Conservation (phyloP, 2,113 vertebrate genomes). For the Harpagus bidentatus region DNA sequence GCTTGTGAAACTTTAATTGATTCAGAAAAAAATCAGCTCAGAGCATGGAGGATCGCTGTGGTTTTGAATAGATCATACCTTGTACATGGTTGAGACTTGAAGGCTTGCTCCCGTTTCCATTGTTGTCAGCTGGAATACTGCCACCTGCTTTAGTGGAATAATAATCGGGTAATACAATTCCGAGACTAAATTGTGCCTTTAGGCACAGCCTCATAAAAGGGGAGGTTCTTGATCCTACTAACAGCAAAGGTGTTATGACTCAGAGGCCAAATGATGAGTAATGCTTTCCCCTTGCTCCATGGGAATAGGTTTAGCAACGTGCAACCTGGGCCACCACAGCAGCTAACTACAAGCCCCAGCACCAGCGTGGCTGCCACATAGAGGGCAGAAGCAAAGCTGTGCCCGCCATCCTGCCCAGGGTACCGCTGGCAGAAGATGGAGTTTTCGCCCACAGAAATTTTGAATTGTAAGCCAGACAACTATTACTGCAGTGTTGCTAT, state of each 20-base stretch:
- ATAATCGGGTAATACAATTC: neutral
- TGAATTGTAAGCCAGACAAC: neutral
- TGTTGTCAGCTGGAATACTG: constrained; percentile 12
- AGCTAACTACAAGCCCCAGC: neutral
- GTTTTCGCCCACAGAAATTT: neutral
- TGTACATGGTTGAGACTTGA: neutral
- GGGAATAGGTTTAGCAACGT: neutral
- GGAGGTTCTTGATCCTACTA: neutral
- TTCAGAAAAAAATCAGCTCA: neutral
- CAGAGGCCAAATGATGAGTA: constrained; percentile 4
- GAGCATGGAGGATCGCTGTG: neutral
- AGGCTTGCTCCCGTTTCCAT: neutral
- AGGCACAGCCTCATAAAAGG: constrained; percentile 21
- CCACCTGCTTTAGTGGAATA: neutral
- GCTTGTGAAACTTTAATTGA: constrained; percentile 28
- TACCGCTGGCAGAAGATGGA: neutral
- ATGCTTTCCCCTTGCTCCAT: neutral
- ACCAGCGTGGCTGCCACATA: neutral
- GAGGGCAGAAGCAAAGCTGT: neutral
- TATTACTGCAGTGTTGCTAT: neutral
- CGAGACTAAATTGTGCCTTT: constrained; percentile 5
- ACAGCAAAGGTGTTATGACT: constrained; percentile 15
- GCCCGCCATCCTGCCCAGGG: neutral
- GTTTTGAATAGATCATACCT: neutral
- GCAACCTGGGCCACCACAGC: neutral